phyloP scores from a whole-genome alignment of 2,888 invertebrate species.

The Cephus rjabovi region DNA sequence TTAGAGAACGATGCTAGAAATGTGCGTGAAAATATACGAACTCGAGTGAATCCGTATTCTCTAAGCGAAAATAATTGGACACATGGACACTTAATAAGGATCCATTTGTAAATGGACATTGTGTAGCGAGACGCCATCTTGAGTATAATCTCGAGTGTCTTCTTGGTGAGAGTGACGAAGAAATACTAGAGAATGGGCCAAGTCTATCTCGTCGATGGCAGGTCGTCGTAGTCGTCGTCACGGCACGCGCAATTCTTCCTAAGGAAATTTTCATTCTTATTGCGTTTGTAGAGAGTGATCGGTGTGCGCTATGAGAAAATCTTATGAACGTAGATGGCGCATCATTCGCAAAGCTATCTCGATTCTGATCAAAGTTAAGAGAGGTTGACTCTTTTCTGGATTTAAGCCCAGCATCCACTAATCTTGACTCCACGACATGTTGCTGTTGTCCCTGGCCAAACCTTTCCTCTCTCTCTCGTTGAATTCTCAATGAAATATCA shows the following conservation, averaged over 20 bases:
- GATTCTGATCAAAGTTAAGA: not conserved
- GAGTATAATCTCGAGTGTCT: conserved; percentile 24
- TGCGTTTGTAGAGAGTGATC: conserved; percentile 15
- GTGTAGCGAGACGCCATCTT: not conserved
- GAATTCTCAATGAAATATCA: not conserved
- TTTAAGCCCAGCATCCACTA: not conserved
- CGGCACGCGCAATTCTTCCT: conserved; percentile 17
- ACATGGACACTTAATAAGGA: not conserved
- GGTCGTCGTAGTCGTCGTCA: too few relatives aligned
- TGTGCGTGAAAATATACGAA: conserved; percentile 16
- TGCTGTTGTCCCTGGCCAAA: not conserved
- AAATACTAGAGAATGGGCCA: conserved; percentile 5
- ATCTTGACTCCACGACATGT: not conserved
- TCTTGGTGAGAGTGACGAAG: not conserved
- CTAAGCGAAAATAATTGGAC: conserved; percentile 32
- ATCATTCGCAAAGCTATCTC: not conserved
- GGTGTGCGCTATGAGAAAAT: not conserved
- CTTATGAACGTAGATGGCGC: not conserved
- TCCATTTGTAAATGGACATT: not conserved
- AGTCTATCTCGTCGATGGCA: conserved; percentile 13
- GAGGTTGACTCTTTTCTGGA: not conserved
- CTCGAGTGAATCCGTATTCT: conserved; percentile 31
- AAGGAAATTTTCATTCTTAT: conserved; percentile 30
- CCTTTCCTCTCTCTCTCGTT: not conserved
- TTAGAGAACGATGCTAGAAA: conserved; percentile 32